Conservation (phyloP, 2,113 vertebrate genomes). For the Poecile atricapillus region DNA sequence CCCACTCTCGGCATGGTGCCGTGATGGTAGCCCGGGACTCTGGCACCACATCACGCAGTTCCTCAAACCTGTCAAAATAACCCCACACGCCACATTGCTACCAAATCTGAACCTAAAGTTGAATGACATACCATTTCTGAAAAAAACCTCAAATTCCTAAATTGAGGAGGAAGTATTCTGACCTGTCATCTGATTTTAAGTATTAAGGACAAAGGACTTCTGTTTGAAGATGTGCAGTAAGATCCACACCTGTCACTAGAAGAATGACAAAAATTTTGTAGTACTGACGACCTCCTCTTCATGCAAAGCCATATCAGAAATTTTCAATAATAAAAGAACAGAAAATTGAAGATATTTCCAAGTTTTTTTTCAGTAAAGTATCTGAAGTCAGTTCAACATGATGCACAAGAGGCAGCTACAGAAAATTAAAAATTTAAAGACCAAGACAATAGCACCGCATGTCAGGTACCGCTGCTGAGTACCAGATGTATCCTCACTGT, state of each 20-base stretch:
- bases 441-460: not conserved
- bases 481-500: not conserved
- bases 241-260: not conserved
- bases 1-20: no score
- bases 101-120: not conserved
- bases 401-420: not conserved
- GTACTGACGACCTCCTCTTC: not conserved
- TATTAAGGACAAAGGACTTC: not conserved
- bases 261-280: not conserved
- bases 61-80: not conserved
- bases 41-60: not conserved
- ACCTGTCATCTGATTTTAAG: not conserved
- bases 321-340: not conserved
- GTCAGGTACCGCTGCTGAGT: not conserved
- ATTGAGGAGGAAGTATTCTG: slow-evolving; percentile 21
- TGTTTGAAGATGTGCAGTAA: not conserved
- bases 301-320: not conserved
- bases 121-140: not conserved
- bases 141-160: not conserved
- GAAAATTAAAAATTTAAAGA: not conserved
- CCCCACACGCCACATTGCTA: not conserved
- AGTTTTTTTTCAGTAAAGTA: not conserved
- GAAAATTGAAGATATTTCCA: not conserved
- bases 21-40: no score
- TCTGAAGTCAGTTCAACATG: not conserved